Conservation (phyloP, 2,797 vertebrate genomes). For the Nyctibius grandis region DNA sequence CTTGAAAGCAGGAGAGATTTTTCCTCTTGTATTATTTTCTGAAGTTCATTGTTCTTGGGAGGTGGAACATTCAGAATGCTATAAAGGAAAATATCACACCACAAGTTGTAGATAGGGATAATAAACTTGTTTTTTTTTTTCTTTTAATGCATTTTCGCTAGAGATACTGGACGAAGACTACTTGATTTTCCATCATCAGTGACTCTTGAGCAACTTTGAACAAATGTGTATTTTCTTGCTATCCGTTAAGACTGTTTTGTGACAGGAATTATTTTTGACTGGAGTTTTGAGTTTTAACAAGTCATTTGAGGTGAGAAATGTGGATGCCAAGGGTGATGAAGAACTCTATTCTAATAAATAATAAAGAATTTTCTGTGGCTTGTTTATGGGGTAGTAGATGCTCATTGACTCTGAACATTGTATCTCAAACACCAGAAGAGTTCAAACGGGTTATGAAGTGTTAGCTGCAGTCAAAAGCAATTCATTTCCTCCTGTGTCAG, state of each 20-base stretch:
- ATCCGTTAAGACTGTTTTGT: not conserved
- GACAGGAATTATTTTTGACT: not conserved
- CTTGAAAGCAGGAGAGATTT: slow-evolving; percentile 52
- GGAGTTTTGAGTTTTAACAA: not conserved
- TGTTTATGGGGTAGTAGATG: not conserved
- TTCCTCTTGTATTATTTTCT: slow-evolving; percentile 50
- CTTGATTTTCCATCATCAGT: not conserved
- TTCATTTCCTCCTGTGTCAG: not conserved
- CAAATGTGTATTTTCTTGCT: not conserved
- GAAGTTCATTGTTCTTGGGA: slow-evolving; percentile 67
- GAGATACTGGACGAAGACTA: not conserved
- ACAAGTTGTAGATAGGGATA: slow-evolving; percentile 32
- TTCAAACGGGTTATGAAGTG: not conserved
- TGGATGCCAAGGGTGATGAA: not conserved
- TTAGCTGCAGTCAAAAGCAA: not conserved
- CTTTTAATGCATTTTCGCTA: slow-evolving; percentile 54
- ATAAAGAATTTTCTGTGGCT: not conserved
- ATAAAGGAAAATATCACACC: slow-evolving; percentile 58
- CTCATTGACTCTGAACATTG: not conserved
- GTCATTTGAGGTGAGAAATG: not conserved
- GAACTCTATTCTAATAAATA: not conserved
- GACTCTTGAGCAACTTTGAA: not conserved
- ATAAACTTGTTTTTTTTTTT: slow-evolving; percentile 35
- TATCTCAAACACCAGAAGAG: not conserved
- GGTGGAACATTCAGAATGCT: slow-evolving; percentile 54